Base-by-base conservation (phyloP, 35 echinoderm and acorn worm species). In the Acanthaster planci region DNA sequence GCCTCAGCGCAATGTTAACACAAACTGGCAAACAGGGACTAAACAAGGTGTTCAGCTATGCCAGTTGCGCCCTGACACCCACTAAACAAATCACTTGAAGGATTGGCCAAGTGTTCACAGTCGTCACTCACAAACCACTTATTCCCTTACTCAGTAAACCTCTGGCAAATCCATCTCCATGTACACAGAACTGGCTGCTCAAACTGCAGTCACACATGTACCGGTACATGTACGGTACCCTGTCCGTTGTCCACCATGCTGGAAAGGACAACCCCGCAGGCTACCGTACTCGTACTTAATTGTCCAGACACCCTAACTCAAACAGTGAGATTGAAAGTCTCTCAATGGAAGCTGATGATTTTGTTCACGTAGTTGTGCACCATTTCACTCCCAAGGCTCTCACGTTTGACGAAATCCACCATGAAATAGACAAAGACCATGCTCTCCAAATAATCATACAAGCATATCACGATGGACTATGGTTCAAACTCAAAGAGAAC, bases 111-210 rank as follows among this genome's bases (percentile, higher is more conserved):
- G 52, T 10, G n/a, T 93, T 86, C 36, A 85, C 60, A 23, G 76
- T 23, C 80, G 87, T 9, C 81, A 93, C 30, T 82, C 44, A 90
- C 77, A 89, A 89, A 51, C 86, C 89, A 9, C 82, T 90, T 7
- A 54, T 78, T 2, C 22, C 76, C 8, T 85, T 90, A 18, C 78
- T 64, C 31, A 76, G 4, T 40, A 88, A 84, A 8, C 72, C 67
- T 6, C 38, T 2, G 40, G 26, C 86, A 16, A 81, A 59, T 26
- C 82, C 88, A n/a, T 76, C 88, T 37, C 30, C 39, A 23, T 23
- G 88, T 19, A 90, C 85, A 32, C 29, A 90, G 37, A 18, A 52
- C 52, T 88, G 86, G 86, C 23, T 12, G 5, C 44, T 88, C 26
- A 17, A 53, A 17, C 86, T 88, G 18, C 86, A 88, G 37, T 19